Percentiles rank a stretch among this genome's conserved stretches.
These are phyloP conservation scores for Thereuonema tuberculata DNA, from an alignment of 1,140 invertebrate species.

Conservation along the genomic window DNA sequence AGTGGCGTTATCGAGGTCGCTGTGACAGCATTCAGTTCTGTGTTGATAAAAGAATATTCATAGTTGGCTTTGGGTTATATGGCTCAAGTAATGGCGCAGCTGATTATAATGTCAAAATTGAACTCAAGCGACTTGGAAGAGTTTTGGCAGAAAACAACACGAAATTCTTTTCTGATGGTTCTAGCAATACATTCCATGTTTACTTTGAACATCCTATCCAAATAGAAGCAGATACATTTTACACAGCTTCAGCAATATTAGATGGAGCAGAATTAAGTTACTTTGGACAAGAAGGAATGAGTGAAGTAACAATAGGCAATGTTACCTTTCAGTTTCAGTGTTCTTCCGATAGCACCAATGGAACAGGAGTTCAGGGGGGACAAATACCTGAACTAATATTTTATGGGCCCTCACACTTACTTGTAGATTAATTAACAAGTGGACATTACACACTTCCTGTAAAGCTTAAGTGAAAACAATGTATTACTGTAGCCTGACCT, in stretches of 20 bases:
- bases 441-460: too few relatives aligned
- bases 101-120: slow-evolving; percentile 79
- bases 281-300: slow-evolving; percentile 88
- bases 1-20: slow-evolving; percentile 79
- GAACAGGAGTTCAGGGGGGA: slow-evolving; percentile 83
- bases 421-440: too few relatives aligned
- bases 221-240: slow-evolving; percentile 78
- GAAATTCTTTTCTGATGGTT: slow-evolving; percentile 85
- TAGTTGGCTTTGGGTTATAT: slow-evolving; percentile 81
- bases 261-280: slow-evolving; percentile 84
- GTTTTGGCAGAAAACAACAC: slow-evolving; percentile 76
- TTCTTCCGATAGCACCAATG: slow-evolving; percentile 84
- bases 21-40: slow-evolving; percentile 88
- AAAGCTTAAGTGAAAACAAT: too few relatives aligned
- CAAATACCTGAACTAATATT: slow-evolving; percentile 90
- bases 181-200: slow-evolving; percentile 83
- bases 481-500: too few relatives aligned
- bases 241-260: slow-evolving; percentile 75
- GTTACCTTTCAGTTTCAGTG: slow-evolving; percentile 90
- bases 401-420: slow-evolving; percentile 43
- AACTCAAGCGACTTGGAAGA: slow-evolving; percentile 68
- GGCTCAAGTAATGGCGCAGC: slow-evolving; percentile 82
- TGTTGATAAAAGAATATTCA: slow-evolving; percentile 80
- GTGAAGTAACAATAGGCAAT: slow-evolving; percentile 71
- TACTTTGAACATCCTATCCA: slow-evolving; percentile 83